Conservation (phyloP, 2,797 vertebrate genomes). For the Sebastes taczanowskii region DNA sequence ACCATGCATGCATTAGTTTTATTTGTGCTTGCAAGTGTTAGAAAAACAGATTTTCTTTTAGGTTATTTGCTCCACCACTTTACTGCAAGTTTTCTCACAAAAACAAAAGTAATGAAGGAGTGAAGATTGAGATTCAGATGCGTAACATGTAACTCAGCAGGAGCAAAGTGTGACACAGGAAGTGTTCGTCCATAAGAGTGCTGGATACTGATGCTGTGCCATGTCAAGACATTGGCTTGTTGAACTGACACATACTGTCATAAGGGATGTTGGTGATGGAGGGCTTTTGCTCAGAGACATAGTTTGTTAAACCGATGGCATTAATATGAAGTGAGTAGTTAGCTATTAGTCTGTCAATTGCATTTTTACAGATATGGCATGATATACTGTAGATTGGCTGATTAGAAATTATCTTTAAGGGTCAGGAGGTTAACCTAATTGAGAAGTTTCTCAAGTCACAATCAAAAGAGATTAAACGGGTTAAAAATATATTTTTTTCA, state of each 20-base stretch:
- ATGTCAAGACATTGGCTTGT: slow-evolving; percentile 54
- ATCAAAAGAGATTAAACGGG: too few species aligned
- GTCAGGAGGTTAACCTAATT: slow-evolving; percentile 19
- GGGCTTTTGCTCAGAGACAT: slow-evolving; percentile 39
- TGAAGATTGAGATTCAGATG: neutral
- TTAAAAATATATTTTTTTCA: too few species aligned
- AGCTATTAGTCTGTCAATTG: slow-evolving; percentile 44
- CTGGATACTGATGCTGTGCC: slow-evolving; percentile 37
- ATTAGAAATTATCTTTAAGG: slow-evolving; percentile 23
- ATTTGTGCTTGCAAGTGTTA: neutral
- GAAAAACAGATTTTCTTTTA: neutral
- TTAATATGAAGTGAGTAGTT: slow-evolving; percentile 61
- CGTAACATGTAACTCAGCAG: slow-evolving; percentile 11
- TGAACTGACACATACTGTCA: slow-evolving; percentile 68
- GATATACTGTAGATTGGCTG: slow-evolving; percentile 3
- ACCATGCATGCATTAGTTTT: slow-evolving; percentile 24
- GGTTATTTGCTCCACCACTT: neutral
- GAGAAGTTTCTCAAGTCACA: neutral
- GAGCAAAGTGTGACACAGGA: slow-evolving; percentile 40
- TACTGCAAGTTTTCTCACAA: neutral
- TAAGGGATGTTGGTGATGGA: slow-evolving; percentile 53
- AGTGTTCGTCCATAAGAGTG: slow-evolving; percentile 39
- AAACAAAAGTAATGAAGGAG: neutral
- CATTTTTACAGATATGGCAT: slow-evolving; percentile 31
- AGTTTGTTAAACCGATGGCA: slow-evolving; percentile 47